phyloP scores from a whole-genome alignment of 2,797 vertebrate genomes.

The Microhierax caerulescens region DNA sequence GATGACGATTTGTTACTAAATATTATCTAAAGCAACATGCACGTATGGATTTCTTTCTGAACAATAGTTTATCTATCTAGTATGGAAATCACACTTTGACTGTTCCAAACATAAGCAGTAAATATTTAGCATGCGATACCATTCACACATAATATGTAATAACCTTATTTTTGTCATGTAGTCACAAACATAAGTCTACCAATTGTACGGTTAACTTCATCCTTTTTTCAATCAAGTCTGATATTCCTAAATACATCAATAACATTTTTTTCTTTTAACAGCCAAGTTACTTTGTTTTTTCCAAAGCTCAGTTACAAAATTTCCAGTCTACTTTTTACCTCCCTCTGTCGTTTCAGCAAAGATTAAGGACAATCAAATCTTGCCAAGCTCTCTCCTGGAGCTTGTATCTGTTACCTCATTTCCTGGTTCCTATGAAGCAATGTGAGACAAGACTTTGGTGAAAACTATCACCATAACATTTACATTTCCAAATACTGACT shows the following conservation, averaged over 20 bases:
- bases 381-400: conserved; percentile 39
- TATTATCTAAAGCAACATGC: background rate
- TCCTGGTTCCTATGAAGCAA: conserved; percentile 43
- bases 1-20: background rate
- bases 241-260: background rate
- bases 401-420: conserved; percentile 41
- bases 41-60: background rate
- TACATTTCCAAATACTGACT: background rate
- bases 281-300: background rate
- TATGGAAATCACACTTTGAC: background rate
- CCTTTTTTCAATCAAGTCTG: background rate
- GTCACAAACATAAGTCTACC: background rate
- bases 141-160: background rate
- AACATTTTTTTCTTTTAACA: background rate
- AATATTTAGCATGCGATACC: background rate
- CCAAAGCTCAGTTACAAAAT: conserved; percentile 14
- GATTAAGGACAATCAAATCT: conserved; percentile 33
- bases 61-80: background rate
- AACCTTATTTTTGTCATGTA: background rate
- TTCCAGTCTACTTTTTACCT: conserved; percentile 33
- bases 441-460: background rate
- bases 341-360: conserved; percentile 36
- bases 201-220: background rate
- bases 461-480: conserved; percentile 10
- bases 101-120: background rate